phyloP scores from a whole-genome alignment of 1,140 invertebrate genomes.

The Ridgeia piscesae region DNA sequence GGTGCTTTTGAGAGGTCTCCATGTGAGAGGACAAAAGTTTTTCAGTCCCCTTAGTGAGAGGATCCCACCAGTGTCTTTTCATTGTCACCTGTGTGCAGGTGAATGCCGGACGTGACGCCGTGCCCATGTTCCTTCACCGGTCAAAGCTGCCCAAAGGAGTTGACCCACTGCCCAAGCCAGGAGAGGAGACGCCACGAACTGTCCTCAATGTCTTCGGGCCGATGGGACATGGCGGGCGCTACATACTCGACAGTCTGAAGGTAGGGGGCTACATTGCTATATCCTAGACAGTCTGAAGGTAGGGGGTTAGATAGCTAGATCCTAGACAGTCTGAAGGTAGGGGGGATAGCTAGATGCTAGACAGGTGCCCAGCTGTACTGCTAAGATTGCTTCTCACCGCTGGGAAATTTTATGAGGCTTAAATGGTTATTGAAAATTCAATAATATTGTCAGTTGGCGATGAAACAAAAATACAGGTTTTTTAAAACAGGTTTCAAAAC shows the following conservation, averaged over 20 bases:
- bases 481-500: no score
- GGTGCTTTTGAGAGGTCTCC: slow-evolving; percentile 57
- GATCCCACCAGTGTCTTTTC: no score
- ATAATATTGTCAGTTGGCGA: no score
- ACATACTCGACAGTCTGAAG: slow-evolving; percentile 61
- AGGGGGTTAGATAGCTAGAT: not conserved
- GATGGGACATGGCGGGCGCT: slow-evolving; percentile 64
- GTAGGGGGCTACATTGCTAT: slow-evolving; percentile 33
- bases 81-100: slow-evolving; percentile 32
- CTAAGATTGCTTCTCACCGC: no score
- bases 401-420: no score
- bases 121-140: slow-evolving; percentile 53
- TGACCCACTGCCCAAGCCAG: slow-evolving; percentile 62
- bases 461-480: no score
- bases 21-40: slow-evolving; percentile 63
- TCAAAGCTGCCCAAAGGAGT: slow-evolving; percentile 50
- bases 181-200: slow-evolving; percentile 64
- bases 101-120: slow-evolving; percentile 57
- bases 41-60: slow-evolving; percentile 57
- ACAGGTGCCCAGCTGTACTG: no score
- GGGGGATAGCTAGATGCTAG: not conserved
- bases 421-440: no score
- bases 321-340: not conserved
- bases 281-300: not conserved
- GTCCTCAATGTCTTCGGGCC: slow-evolving; percentile 73